Evolutionary conservation across 2,797 vertebrate species (phyloP), one percentile per base, ranked within the genome.

Genomic region (Sciurus carolinensis): DNA sequence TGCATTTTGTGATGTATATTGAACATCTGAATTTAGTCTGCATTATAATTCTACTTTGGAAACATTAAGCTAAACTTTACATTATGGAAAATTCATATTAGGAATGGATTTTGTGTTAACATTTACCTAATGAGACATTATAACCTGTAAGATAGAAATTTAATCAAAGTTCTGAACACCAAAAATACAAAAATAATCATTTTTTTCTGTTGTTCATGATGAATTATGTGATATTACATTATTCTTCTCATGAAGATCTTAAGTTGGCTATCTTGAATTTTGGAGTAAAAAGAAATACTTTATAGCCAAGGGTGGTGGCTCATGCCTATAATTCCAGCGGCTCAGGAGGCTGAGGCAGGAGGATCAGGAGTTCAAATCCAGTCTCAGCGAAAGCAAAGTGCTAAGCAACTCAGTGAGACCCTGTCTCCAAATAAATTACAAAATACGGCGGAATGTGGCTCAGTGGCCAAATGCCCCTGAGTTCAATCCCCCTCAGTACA

Each of bases 271-370:
- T 7, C 87, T 42, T 30, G 30, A 6, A 93, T 8, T 54, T 83
- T 91, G 87, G n/a, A 76, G 8, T 69, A 52, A 59, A 89, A 77
- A 69, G 50, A 72, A 88, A 39, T 5, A 66, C n/a, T 86, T 93
- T 54, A 54, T 54, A 54, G 52, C 52, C 17, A 3, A 17, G 52
- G 1, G 1, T 0, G 1, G 52, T 54, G 52, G 52, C 17, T 6
- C 52, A 20, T 54, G 17, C 6, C 5, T 54, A 7, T 54, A 20
- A 54, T 54, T 1, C 52, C 52, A 54, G 52, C 52, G 6, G 17
- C 52, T 54, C 17, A 15, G 17, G 18, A 54, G 52, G 6, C 52
- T 54, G 52, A 54, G 52, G 17, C 17, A 54, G 52, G 52, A 18
- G 52, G 52, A 54, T 54, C 52, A 54, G 18, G 52, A 54, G 52